phyloP scores from a whole-genome alignment of 2,888 invertebrate species.

The Sepiola atlantica region DNA sequence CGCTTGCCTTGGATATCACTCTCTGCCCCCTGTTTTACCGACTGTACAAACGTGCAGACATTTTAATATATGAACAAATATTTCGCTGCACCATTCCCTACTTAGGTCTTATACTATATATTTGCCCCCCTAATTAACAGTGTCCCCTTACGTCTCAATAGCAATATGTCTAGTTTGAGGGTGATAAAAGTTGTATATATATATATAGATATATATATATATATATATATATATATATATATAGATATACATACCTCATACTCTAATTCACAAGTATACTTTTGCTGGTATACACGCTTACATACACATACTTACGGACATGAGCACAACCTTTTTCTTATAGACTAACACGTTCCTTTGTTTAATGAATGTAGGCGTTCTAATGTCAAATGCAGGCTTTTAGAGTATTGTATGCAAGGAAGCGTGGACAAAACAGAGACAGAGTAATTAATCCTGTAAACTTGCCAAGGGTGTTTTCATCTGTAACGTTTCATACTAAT shows the following conservation, averaged over 20 bases:
- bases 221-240: conserved; percentile 37
- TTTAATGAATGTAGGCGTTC: neutral
- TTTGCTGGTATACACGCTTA: neutral
- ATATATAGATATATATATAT: conserved; percentile 34
- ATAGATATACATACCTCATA: neutral
- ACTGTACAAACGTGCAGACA: too few species aligned
- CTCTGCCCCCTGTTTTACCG: too few species aligned
- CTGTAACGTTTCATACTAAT: neutral
- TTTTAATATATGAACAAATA: too few species aligned
- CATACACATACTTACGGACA: neutral
- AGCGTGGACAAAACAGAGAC: neutral
- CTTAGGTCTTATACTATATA: too few species aligned
- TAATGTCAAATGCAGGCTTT: neutral
- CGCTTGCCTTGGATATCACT: too few species aligned
- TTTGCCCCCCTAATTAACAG: too few species aligned
- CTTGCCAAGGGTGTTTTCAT: neutral
- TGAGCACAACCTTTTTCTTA: neutral
- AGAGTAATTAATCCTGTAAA: neutral
- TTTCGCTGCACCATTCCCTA: too few species aligned
- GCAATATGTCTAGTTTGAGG: too few species aligned
- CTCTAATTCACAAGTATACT: neutral
- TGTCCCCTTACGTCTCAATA: too few species aligned
- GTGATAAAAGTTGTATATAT: too few species aligned
- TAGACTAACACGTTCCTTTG: neutral
- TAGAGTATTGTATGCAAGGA: neutral